Evolutionary conservation across 2,797 vertebrate species (phyloP).

Genomic region (Poeciliopsis turneri): DNA sequence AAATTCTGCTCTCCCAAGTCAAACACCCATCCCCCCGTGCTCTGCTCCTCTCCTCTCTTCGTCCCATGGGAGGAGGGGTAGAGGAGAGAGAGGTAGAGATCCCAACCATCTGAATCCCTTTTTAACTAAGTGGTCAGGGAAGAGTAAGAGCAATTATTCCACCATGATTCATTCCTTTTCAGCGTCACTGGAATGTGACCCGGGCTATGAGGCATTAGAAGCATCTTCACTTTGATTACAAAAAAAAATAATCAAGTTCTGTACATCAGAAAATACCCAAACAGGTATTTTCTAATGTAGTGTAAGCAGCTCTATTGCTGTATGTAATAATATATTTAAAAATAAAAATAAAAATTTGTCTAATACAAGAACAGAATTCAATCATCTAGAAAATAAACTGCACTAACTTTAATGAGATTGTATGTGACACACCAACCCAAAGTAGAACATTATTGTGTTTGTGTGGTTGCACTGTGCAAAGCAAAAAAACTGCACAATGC

Average conservation of each 20-base stretch:
- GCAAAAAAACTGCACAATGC: too few relatives aligned
- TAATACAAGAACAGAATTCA: not conserved
- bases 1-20: conserved; percentile 73
- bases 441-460: not conserved
- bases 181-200: conserved; percentile 69
- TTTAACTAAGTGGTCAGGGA: conserved; percentile 80
- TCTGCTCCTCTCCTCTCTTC: conserved; percentile 53
- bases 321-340: not conserved
- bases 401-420: not conserved
- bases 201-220: conserved; percentile 51
- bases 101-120: conserved; percentile 81
- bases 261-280: conserved; percentile 26
- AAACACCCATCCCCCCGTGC: conserved; percentile 75
- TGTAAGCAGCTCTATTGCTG: not conserved
- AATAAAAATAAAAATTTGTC: not conserved
- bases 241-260: not conserved
- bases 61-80: conserved; percentile 75
- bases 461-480: too few relatives aligned
- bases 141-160: conserved; percentile 80
- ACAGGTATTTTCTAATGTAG: conserved; percentile 50
- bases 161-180: conserved; percentile 79
- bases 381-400: not conserved
- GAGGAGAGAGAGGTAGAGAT: conserved; percentile 54
- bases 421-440: not conserved
- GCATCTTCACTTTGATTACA: conserved; percentile 15